Conservation (phyloP, 2,113 vertebrate species). For the Tragelaphus imberbis region DNA sequence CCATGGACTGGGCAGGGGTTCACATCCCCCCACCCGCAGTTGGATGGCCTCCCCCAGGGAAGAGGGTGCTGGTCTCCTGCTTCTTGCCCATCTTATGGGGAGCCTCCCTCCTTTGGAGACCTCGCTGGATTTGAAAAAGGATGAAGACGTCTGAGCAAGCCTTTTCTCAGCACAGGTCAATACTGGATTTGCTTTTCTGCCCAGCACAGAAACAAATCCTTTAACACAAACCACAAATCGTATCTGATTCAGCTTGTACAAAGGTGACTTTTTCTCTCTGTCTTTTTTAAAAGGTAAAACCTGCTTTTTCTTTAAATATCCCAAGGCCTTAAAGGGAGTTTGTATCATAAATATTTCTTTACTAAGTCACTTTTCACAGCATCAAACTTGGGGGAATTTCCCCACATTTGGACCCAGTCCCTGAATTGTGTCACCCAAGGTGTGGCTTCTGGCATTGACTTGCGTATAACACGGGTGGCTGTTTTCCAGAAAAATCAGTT, state of each 20-base stretch:
- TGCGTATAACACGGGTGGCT: conserved; percentile 1
- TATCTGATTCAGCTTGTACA: background rate
- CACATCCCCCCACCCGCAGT: background rate
- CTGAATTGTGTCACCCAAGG: background rate
- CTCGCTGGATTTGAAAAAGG: background rate
- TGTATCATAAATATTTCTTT: background rate
- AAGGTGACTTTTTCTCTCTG: background rate
- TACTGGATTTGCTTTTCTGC: background rate
- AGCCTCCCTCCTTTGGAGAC: background rate
- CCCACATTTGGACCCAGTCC: background rate
- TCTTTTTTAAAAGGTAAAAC: background rate
- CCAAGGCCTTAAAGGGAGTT: background rate
- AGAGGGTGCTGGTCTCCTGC: background rate
- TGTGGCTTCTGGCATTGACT: conserved; percentile 9
- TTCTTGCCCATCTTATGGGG: background rate
- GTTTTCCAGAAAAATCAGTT: background rate
- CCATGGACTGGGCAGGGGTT: background rate
- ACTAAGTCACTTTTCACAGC: background rate
- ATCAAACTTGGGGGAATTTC: background rate
- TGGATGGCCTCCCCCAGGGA: background rate
- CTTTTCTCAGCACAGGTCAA: background rate
- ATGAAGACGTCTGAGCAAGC: background rate
- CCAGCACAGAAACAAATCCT: background rate
- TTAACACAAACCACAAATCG: background rate
- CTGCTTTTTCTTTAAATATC: background rate